phyloP scores from a whole-genome alignment of 1,140 invertebrate genomes.

The Leptopilina clavipes region DNA sequence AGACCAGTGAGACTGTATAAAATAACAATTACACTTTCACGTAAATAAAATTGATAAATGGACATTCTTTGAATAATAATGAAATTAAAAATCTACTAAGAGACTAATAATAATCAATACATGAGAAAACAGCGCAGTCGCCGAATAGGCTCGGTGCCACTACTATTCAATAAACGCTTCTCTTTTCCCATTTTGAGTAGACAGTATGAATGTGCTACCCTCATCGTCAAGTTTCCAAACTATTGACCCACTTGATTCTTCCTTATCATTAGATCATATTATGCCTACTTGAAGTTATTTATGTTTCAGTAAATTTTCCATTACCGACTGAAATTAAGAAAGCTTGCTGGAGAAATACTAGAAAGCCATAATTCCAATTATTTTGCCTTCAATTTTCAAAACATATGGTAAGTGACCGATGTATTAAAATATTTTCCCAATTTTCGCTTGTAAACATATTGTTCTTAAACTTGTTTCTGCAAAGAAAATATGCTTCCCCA shows the following conservation, averaged over 20 bases:
- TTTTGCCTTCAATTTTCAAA: background rate
- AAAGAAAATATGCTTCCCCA: too few species aligned
- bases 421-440: too few species aligned
- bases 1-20: too few species aligned
- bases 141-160: constrained; percentile 49
- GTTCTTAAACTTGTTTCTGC: too few species aligned
- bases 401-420: background rate
- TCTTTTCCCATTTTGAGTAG: constrained; percentile 36
- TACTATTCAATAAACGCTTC: constrained; percentile 67
- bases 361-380: background rate
- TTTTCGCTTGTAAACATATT: too few species aligned
- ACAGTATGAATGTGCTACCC: constrained; percentile 67
- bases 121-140: constrained; percentile 64
- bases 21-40: background rate
- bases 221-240: constrained; percentile 64
- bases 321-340: constrained; percentile 15
- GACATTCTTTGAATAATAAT: constrained; percentile 56
- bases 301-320: background rate
- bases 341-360: background rate
- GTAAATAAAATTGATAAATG: background rate
- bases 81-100: constrained; percentile 73
- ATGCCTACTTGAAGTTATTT: background rate
- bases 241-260: constrained; percentile 50
- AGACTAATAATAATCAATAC: constrained; percentile 74
- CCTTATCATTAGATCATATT: constrained; percentile 58